phyloP scores from a whole-genome alignment of 2,797 vertebrate species.

The Orientallactaga sibirica region DNA sequence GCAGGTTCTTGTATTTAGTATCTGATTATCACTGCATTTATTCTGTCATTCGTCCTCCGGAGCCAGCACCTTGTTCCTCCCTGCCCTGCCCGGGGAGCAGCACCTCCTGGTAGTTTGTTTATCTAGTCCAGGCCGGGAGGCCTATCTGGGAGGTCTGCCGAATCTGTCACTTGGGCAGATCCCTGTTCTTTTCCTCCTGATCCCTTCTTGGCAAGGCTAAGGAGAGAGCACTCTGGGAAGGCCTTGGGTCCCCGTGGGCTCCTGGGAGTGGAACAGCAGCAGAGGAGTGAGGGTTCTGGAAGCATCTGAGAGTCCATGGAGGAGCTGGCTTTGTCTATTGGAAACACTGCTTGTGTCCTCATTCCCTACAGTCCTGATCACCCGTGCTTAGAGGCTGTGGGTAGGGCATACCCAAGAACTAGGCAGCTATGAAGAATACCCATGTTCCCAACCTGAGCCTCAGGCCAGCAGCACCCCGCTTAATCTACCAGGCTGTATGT shows the following conservation, averaged over 20 bases:
- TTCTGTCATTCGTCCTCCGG: not conserved
- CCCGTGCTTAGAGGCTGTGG: not conserved
- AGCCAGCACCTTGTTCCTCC: not conserved
- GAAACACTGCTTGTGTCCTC: accelerated
- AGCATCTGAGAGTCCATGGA: not conserved
- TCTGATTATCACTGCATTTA: not conserved
- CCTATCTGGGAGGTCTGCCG: not conserved
- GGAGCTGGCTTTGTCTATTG: accelerated
- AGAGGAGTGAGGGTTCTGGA: not conserved
- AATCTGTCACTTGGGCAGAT: not conserved
- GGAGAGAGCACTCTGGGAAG: not conserved
- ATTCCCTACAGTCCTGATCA: accelerated
- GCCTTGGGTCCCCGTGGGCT: not conserved
- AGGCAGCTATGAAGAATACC: not conserved
- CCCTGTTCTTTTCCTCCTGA: not conserved
- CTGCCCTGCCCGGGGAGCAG: not conserved
- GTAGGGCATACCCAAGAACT: accelerated
- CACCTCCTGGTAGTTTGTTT: not conserved
- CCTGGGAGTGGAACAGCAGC: not conserved
- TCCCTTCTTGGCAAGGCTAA: not conserved
- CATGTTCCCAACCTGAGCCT: accelerated
- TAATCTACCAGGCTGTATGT: not conserved
- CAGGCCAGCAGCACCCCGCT: not conserved
- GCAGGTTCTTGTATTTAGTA: not conserved
- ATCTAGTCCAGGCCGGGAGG: not conserved